phyloP scores from a whole-genome alignment of 2,888 invertebrate species.

The Diabrotica balteata region DNA sequence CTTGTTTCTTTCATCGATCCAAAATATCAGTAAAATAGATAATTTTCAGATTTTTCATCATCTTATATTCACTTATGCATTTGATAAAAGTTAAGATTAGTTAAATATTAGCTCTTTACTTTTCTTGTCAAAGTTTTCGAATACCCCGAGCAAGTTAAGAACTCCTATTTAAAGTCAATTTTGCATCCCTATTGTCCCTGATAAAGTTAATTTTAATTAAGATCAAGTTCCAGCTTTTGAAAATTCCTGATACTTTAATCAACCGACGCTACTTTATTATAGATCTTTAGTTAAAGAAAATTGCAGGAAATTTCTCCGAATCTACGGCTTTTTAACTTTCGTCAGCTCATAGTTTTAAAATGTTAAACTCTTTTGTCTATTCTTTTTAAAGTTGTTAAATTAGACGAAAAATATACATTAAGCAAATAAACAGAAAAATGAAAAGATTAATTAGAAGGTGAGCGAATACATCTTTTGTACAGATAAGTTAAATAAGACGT shows the following conservation, averaged over 20 bases:
- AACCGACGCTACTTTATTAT: conserved; percentile 18
- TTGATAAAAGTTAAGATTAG: conserved; percentile 16
- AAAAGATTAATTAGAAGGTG: too few relatives aligned
- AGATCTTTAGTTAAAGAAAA: conserved; percentile 12
- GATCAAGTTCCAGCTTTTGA: conserved; percentile 18
- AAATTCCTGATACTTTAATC: conserved; percentile 22
- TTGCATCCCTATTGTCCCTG: conserved; percentile 22
- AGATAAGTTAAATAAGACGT: too few relatives aligned
- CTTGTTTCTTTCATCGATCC: too few relatives aligned
- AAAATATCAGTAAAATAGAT: too few relatives aligned
- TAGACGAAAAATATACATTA: too few relatives aligned
- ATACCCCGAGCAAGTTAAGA: conserved; percentile 8
- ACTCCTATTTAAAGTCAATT: conserved; percentile 25
- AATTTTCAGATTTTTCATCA: conserved; percentile 2
- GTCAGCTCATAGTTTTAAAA: too few relatives aligned
- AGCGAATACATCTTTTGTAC: too few relatives aligned
- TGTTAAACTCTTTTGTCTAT: too few relatives aligned
- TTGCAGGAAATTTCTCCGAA: not conserved
- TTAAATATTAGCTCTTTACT: conserved; percentile 20
- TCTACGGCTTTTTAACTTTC: too few relatives aligned
- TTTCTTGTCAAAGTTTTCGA: conserved; percentile 19
- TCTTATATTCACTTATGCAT: conserved; percentile 7
- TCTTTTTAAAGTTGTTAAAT: too few relatives aligned
- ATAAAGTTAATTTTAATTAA: conserved; percentile 28
- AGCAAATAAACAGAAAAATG: too few relatives aligned